Percentiles rank a stretch among this genome's conserved stretches.
These are phyloP conservation scores for Empidonax alnorum DNA, from an alignment of 2,113 vertebrate genomes.

Conservation along the genomic window DNA sequence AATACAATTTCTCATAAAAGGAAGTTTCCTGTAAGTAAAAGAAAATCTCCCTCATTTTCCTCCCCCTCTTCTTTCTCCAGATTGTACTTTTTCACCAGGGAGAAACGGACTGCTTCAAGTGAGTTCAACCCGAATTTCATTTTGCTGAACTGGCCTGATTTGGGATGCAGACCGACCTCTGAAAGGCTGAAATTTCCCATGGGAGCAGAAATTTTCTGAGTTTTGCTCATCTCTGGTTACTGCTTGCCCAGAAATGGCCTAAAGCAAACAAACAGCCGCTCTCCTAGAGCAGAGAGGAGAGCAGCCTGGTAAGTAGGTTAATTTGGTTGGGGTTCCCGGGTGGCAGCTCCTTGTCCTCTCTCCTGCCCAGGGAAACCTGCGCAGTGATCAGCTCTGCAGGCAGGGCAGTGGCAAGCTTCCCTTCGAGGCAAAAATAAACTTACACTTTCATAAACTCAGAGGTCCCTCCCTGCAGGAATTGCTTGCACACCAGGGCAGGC, in stretches of 20 bases:
- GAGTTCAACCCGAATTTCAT: slow-evolving; percentile 19
- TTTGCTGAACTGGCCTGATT: slow-evolving; percentile 25
- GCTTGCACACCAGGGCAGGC: background rate
- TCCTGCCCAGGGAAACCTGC: background rate
- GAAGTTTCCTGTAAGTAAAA: slow-evolving; percentile 36
- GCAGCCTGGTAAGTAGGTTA: background rate
- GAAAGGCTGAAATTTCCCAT: slow-evolving; percentile 10
- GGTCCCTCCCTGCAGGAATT: background rate
- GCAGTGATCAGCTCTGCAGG: background rate
- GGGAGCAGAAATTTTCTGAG: background rate
- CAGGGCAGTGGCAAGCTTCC: background rate
- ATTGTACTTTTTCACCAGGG: background rate
- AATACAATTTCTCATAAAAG: slow-evolving; percentile 10
- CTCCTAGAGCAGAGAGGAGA: background rate
- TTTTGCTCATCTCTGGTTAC: slow-evolving; percentile 15
- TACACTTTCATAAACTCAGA: background rate
- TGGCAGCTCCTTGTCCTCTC: slow-evolving; percentile 1
- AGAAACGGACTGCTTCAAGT: background rate
- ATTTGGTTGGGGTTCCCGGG: background rate
- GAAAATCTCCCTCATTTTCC: background rate
- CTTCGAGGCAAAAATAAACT: background rate
- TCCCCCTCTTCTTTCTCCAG: background rate
- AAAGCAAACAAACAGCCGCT: slow-evolving; percentile 28
- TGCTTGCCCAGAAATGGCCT: background rate
- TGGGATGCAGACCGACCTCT: background rate